A percentile compares a stretch with the other conserved stretches of the same genome.
Conservation (phyloP, 2,888 invertebrate species). For the Spodoptera littoralis region DNA sequence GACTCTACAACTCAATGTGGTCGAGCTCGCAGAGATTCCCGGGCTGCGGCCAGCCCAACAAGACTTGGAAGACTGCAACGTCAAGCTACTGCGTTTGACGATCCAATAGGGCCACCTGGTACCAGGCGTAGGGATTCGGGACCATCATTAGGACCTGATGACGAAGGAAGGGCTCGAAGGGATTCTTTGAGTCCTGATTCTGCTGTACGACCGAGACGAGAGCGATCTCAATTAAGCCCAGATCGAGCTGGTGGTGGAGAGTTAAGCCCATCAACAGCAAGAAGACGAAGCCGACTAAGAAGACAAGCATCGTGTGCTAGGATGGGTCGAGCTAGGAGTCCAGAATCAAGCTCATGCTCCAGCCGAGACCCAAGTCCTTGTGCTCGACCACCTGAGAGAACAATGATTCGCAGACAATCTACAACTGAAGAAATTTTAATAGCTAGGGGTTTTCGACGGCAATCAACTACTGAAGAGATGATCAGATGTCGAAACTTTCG, state of each 20-base stretch:
- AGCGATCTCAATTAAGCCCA: constrained; percentile 93
- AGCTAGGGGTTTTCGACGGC: constrained; percentile 95
- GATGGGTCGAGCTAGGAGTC: constrained; percentile 89
- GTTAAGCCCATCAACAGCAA: constrained; percentile 92
- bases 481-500: constrained; percentile 96
- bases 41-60: constrained; percentile 91
- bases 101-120: constrained; percentile 92
- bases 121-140: constrained; percentile 93
- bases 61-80: constrained; percentile 92
- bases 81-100: constrained; percentile 96
- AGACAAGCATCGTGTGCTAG: constrained; percentile 94
- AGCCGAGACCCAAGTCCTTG: constrained; percentile 95
- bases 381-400: constrained; percentile 89
- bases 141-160: constrained; percentile 95
- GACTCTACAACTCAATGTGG: constrained; percentile 96
- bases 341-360: constrained; percentile 94
- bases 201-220: constrained; percentile 93
- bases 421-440: constrained; percentile 97
- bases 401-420: constrained; percentile 95
- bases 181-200: constrained; percentile 97
- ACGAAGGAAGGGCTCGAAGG: constrained; percentile 93
- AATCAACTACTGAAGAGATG: constrained; percentile 97
- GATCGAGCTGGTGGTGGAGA: constrained; percentile 94
- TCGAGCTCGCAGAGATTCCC: constrained; percentile 90
- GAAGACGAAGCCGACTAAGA: constrained; percentile 91